Conservation (phyloP, 2,797 vertebrate genomes). For the Takifugu rubripes region DNA sequence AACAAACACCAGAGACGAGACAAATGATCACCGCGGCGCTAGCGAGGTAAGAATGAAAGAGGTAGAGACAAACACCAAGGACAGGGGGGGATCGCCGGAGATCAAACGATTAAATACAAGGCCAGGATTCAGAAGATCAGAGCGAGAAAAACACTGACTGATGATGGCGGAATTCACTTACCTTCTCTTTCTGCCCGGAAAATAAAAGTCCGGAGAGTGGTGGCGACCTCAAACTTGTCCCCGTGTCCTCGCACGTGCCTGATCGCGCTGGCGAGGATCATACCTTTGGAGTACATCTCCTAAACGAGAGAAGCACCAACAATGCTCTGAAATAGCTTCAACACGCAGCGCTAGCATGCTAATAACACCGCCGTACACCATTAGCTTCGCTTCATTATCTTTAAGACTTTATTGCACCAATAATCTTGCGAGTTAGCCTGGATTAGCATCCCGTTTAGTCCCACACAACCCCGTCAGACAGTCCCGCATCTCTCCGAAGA, state of each 20-base stretch:
- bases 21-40: constrained; percentile 15
- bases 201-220: constrained; percentile 85
- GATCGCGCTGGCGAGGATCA: constrained; percentile 84
- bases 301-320: constrained; percentile 40
- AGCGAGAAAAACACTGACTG: constrained; percentile 10
- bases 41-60: constrained; percentile 8
- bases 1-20: constrained; percentile 4
- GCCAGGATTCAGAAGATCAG: constrained; percentile 25
- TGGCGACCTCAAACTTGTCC: constrained; percentile 93
- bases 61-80: constrained; percentile 11
- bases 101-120: constrained; percentile 34
- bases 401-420: constrained; percentile 29
- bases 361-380: no score
- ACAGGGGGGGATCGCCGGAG: neutral
- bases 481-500: constrained; percentile 36
- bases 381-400: no score
- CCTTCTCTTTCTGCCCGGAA: constrained; percentile 94
- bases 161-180: constrained; percentile 53
- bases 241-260: constrained; percentile 80
- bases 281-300: constrained; percentile 97
- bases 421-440: constrained; percentile 6
- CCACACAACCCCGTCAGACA: constrained; percentile 35
- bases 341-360: no score
- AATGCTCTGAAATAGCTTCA: no score
- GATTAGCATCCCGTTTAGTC: constrained; percentile 39